phyloP scores from a whole-genome alignment of 2,888 invertebrate species.

The Congeria kusceri region DNA sequence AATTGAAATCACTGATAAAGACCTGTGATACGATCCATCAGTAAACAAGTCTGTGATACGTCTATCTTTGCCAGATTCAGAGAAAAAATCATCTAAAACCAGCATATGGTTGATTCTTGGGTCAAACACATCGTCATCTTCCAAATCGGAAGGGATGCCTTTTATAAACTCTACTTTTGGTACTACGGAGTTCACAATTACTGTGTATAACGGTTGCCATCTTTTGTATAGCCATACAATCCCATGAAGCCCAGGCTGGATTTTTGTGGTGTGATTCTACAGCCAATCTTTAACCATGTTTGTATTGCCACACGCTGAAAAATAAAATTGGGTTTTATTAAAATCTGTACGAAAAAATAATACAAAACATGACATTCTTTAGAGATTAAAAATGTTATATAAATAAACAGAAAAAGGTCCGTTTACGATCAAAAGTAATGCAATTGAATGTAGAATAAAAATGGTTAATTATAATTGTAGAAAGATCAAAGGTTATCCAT shows the following conservation, averaged over 20 bases:
- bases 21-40: constrained; percentile 2
- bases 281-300: too few relatives aligned
- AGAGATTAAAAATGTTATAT: too few relatives aligned
- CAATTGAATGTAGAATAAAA: neutral
- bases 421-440: neutral
- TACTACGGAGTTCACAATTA: neutral
- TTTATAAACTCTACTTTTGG: neutral
- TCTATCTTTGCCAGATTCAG: neutral
- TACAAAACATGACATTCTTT: too few relatives aligned
- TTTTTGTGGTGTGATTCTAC: too few relatives aligned
- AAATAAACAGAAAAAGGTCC: too few relatives aligned
- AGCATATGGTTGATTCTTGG: neutral
- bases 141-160: constrained; percentile 4
- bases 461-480: neutral
- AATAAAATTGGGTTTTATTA: too few relatives aligned
- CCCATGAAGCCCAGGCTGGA: too few relatives aligned
- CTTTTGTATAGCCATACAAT: constrained; percentile 6
- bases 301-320: too few relatives aligned
- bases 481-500: neutral
- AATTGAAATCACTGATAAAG: neutral
- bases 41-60: constrained; percentile 4
- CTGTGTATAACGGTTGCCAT: constrained; percentile 4
- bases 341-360: too few relatives aligned
- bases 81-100: neutral
- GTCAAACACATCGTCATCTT: neutral